Percentiles rank a stretch among this genome's conserved stretches.
Conservation (phyloP, 2,888 invertebrate genomes). For the Exephanes ischioxanthus region DNA sequence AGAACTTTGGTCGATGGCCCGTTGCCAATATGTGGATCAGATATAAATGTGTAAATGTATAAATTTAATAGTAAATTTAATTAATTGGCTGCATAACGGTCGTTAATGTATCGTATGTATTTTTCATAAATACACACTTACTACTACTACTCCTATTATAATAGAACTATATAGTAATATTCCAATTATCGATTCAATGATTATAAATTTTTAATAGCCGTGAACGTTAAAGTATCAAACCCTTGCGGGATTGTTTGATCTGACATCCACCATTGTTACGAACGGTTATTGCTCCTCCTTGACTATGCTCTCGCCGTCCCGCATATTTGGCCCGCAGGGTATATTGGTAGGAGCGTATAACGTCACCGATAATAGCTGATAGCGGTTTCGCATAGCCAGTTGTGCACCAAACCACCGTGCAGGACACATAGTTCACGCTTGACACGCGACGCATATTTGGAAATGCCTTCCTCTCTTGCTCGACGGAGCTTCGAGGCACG, state of each 20-base stretch:
- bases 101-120: too few relatives aligned
- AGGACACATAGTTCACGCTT: constrained; percentile 59
- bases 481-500: constrained; percentile 47
- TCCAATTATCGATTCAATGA: not conserved
- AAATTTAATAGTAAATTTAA: too few relatives aligned
- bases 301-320: constrained; percentile 23
- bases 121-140: too few relatives aligned
- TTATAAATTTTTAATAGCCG: not conserved
- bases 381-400: constrained; percentile 56
- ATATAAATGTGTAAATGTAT: too few relatives aligned
- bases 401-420: constrained; percentile 8
- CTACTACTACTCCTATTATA: too few relatives aligned
- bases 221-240: not conserved
- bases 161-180: too few relatives aligned
- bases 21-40: too few relatives aligned
- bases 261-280: not conserved
- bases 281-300: constrained; percentile 12
- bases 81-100: too few relatives aligned
- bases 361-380: constrained; percentile 62
- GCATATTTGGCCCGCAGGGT: constrained; percentile 41
- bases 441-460: constrained; percentile 63
- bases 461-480: constrained; percentile 58
- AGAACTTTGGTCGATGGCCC: too few relatives aligned
- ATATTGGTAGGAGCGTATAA: constrained; percentile 47
- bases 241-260: not conserved